Evolutionary conservation across 2,113 vertebrate genomes (phyloP), one percentile per base, ranked within the genome.

Genomic region (Cyanoderma ruficeps): DNA sequence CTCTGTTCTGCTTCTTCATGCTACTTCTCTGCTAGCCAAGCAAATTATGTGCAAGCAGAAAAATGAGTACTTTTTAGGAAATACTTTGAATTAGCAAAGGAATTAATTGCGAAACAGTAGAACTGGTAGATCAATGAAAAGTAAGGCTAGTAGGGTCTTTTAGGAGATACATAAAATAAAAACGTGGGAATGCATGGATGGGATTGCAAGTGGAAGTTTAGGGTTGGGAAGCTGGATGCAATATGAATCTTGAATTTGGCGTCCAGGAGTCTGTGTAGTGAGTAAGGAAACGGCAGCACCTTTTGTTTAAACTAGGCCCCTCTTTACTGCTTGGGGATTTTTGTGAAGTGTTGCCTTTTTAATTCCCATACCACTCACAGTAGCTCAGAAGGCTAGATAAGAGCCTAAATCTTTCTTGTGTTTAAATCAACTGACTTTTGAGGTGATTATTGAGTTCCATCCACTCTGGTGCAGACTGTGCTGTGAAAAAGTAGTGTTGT

Each of bases 121-220:
- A 64, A 68, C 21, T 35, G 9, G 10, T 55, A 57, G 17, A 27
- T 68, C 17, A 68, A 15, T 77, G 64, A 59, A 63, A 41, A 63
- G 8, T 33, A 42, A 55, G 11, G 24, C 33, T 75, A 44, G 15
- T 28, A 47, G 14, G 8, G 10, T 55, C 53, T 77, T 84, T 31
- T 50, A 65, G 41, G 68, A 70, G 83, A 86, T 20, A 41, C 1
- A 20, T 57, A 27, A 64, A 78, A 69, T 44, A 41, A 39, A 85
- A 72, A 11, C 15, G n/a, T 65, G 22, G 64, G 35, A 77, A 57
- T 0, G 0, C 0, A 0, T 44, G 10, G 27, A 11, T 78, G 31
- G 23, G 10, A 28, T 2, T 0, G 19, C 50, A 78, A 37, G 16
- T 42, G 14, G 46, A 80, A 61, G 15, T 56, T 92, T 31, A 83